phyloP scores from a whole-genome alignment of 2,113 vertebrate genomes.

The Atrichornis clamosus region DNA sequence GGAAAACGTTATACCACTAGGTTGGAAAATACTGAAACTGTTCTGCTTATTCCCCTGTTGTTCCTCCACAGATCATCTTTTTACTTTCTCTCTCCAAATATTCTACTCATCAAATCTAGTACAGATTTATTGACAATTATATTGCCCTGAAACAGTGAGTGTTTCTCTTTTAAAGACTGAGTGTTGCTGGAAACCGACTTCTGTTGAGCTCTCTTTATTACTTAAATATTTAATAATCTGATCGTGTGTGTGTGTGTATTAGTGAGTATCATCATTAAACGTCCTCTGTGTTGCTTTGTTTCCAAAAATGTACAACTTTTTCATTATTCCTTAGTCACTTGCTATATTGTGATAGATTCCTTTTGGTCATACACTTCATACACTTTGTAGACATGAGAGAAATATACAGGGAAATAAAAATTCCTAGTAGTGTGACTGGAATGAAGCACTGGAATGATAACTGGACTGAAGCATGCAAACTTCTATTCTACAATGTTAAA shows the following conservation, averaged over 20 bases:
- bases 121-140: not conserved
- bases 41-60: not conserved
- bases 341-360: not conserved
- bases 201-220: not conserved
- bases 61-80: not conserved
- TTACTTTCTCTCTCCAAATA: not conserved
- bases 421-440: not conserved
- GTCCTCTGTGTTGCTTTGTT: not conserved
- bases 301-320: not conserved
- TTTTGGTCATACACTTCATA: not conserved
- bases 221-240: not conserved
- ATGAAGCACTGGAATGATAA: not conserved
- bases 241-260: not conserved
- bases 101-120: not conserved
- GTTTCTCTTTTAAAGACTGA: not conserved
- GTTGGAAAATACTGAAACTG: not conserved
- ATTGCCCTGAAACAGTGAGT: rapidly evolving
- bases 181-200: not conserved
- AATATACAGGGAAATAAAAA: not conserved
- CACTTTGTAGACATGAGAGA: not conserved
- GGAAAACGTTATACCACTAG: rapidly evolving
- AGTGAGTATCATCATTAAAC: not conserved
- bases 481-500: not conserved
- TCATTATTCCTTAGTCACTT: not conserved
- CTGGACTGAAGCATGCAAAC: not conserved